These are phyloP conservation scores for Vidua macroura DNA, from an alignment of 2,113 vertebrate genomes.

Conservation along the genomic window DNA sequence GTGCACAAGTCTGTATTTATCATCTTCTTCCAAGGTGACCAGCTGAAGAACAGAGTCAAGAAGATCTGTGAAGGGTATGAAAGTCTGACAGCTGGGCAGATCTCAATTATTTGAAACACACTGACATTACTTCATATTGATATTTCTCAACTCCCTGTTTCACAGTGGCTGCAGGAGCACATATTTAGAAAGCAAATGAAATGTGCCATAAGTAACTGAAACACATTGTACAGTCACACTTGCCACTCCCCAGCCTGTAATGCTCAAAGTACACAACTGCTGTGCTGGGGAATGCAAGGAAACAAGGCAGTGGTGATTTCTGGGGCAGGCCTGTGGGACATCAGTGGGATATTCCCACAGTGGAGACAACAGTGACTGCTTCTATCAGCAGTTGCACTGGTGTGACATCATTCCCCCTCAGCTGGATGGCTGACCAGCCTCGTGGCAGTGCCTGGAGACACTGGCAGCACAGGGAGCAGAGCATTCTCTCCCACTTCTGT, in stretches of 20 bases:
- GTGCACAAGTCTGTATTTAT: conserved; percentile 99
- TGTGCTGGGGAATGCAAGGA: background rate
- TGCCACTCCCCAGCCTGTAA: background rate
- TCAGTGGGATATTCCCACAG: background rate
- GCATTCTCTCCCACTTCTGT: background rate
- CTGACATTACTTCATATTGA: rapidly evolving
- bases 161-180: background rate
- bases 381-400: background rate
- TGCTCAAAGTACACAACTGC: background rate
- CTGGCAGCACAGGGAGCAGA: background rate
- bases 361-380: background rate
- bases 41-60: conserved; percentile 95
- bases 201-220: background rate
- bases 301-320: background rate
- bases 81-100: background rate
- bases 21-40: conserved; percentile 99
- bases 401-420: background rate
- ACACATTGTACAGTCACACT: background rate
- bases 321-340: background rate
- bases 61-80: conserved; percentile 97
- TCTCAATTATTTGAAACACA: background rate
- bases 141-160: background rate
- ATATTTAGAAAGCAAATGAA: background rate
- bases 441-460: background rate
- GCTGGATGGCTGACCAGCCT: background rate